These are phyloP conservation scores for Pteropus rufus DNA, from an alignment of 2,797 vertebrate species.

Conservation along the genomic window DNA sequence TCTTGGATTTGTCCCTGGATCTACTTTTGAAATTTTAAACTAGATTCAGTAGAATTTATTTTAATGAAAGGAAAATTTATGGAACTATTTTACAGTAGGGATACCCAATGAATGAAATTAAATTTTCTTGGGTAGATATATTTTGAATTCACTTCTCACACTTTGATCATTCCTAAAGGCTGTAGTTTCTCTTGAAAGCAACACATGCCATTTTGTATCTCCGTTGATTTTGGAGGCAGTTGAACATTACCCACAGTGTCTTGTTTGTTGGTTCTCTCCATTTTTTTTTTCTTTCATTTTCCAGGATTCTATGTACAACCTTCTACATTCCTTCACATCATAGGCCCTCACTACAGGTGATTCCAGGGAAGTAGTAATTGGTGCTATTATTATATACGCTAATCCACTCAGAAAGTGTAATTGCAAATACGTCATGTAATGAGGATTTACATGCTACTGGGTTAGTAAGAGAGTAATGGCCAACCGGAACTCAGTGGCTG, in stretches of 20 bases:
- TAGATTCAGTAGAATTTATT: constrained; percentile 35
- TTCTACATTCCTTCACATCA: background rate
- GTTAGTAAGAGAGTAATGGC: background rate
- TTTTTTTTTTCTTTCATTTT: background rate
- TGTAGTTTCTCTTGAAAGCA: background rate
- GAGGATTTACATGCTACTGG: background rate
- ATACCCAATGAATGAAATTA: constrained; percentile 10
- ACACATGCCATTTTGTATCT: background rate
- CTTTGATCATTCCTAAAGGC: background rate
- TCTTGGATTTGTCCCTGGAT: constrained; percentile 53
- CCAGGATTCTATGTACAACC: background rate
- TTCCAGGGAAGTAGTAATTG: background rate
- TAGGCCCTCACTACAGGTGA: background rate
- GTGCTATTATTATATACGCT: background rate
- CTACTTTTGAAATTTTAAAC: constrained; percentile 48
- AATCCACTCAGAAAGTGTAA: background rate
- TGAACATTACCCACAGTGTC: background rate
- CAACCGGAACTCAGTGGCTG: background rate
- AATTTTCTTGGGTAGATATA: background rate
- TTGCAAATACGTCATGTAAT: background rate
- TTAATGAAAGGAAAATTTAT: constrained; percentile 19
- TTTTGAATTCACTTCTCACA: background rate
- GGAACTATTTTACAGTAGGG: background rate
- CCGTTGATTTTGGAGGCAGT: background rate
- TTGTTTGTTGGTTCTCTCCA: background rate